Evolutionary conservation across 92 coral and sea anemone species (phyloP).

Genomic region (Zoanthus sociatus): DNA sequence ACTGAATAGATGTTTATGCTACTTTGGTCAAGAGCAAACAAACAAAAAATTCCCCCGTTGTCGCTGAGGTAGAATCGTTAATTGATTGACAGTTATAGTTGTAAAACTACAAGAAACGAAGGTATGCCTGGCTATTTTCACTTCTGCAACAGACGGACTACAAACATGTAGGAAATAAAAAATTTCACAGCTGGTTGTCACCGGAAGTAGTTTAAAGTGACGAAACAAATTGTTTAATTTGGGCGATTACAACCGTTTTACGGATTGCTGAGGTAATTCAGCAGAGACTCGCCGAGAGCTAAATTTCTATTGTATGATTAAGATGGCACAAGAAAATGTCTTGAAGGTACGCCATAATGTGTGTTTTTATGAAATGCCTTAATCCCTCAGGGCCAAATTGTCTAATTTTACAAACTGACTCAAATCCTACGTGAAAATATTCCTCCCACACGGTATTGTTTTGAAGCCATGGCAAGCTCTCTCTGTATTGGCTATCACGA

Average conservation of each 20-base stretch:
- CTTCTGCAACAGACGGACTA: neutral
- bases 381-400: conserved; percentile 24
- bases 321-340: neutral
- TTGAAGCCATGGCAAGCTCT: neutral
- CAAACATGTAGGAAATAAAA: neutral
- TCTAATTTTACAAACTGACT: neutral
- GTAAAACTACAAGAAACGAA: neutral
- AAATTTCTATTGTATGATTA: neutral
- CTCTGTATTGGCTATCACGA: conserved; percentile 22
- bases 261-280: neutral
- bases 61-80: neutral
- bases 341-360: neutral
- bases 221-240: conserved; percentile 8
- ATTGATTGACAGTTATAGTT: neutral
- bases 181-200: conserved; percentile 24
- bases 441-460: conserved; percentile 31
- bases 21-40: neutral
- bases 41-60: neutral
- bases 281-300: neutral
- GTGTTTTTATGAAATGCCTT: neutral
- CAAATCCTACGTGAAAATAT: conserved; percentile 48
- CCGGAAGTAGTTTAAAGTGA: conserved; percentile 27
- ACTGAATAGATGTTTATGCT: neutral
- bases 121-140: neutral
- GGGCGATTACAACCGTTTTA: conserved; percentile 20